phyloP scores from a whole-genome alignment of 2,888 invertebrate species.

The Osedax fenrisi region DNA sequence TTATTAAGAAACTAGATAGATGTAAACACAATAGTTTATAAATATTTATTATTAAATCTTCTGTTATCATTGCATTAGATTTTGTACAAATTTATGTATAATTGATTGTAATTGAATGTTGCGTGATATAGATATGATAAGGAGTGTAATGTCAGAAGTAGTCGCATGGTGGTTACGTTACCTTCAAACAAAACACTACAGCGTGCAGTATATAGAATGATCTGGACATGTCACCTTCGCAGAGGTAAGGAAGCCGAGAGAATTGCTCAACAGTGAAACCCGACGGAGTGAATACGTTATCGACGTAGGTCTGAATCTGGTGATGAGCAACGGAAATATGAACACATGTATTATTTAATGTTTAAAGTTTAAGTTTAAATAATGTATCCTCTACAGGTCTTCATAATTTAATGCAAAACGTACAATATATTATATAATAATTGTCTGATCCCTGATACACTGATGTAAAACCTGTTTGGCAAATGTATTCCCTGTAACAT shows the following conservation, averaged over 20 bases:
- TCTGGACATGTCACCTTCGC: slow-evolving; percentile 81
- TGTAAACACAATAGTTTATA: too few species aligned
- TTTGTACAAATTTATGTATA: too few species aligned
- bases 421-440: not conserved
- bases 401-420: not conserved
- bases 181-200: slow-evolving; percentile 63
- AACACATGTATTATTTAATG: not conserved
- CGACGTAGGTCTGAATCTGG: slow-evolving; percentile 42
- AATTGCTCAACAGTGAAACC: slow-evolving; percentile 70
- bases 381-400: too few species aligned
- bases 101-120: too few species aligned
- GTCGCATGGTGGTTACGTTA: too few species aligned
- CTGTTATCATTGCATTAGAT: too few species aligned
- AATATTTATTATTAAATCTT: too few species aligned
- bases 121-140: too few species aligned
- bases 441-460: too few species aligned
- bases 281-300: slow-evolving; percentile 57
- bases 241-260: slow-evolving; percentile 83
- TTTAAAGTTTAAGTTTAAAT: too few species aligned
- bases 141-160: too few species aligned
- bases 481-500: not conserved
- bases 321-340: not conserved
- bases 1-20: too few species aligned
- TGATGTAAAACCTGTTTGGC: not conserved
- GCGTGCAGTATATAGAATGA: slow-evolving; percentile 74